Evolutionary conservation across 2,797 vertebrate species (phyloP), one percentile per base, ranked within the genome.

Genomic region (Perdix hodgsoniae): DNA sequence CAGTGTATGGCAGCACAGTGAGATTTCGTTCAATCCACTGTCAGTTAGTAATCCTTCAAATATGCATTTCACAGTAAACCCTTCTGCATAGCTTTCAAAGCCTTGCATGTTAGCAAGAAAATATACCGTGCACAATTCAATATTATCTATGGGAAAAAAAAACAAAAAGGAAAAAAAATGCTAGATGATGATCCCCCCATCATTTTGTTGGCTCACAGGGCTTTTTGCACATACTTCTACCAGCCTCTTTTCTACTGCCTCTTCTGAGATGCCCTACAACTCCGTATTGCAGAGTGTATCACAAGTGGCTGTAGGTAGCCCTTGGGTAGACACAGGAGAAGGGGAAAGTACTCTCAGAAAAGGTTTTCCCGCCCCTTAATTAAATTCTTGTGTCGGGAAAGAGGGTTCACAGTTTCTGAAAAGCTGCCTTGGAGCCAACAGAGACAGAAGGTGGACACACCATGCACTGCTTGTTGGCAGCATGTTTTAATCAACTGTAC

Each of bases 61-160:
- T 78, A 50, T 91, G 19, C 31, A 76, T 95, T 93, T 88, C 88
- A 83, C 56, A 73, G 59, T 57, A 89, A 92, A 87, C 83, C 79
- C 66, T 73, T 54, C 75, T 65, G 45, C 45, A 59, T 45, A 61
- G 63, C 7, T 72, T 83, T 60, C 37, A 78, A 66, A 90, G 42
- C 27, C 24, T 31, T 59, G 45, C 49, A 37, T 9, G 2, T 83
- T 85, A 84, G 33, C 49, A 61, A 57, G 69, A 69, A 91, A 81
- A 86, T 26, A 24, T 6, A 29, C 10, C 61, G 52, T 17, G 57
- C n/a, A 17, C 64, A 39, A 42, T 64, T 77, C 31, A 65, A 0
- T 19, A 8, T 18, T 16, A 72, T 71, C 49, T 80, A 1, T 21
- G 17, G 37, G 26, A 0, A 18, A 0, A 21, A 75, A 79, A 44